phyloP scores from a whole-genome alignment of 2,888 invertebrate genomes.

The Cerceris rybyensis region DNA sequence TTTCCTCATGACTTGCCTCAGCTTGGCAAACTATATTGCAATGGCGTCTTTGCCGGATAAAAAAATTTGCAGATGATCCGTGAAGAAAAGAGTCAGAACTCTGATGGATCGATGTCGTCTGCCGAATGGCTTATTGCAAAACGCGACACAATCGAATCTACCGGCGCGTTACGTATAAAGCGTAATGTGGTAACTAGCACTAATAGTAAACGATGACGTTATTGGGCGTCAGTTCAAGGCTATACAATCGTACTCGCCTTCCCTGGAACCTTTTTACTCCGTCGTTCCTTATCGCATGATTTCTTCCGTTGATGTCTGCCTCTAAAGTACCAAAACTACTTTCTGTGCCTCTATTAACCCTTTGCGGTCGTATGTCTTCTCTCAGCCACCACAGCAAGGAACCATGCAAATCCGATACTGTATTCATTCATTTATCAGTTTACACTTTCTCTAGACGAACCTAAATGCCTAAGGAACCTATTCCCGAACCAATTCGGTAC shows the following conservation, averaged over 20 bases:
- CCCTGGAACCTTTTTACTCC: conserved; percentile 34
- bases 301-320: not conserved
- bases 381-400: too few species aligned
- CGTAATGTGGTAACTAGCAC: conserved; percentile 57
- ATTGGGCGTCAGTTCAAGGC: conserved; percentile 67
- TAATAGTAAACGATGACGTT: conserved; percentile 69
- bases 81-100: not conserved
- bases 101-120: not conserved
- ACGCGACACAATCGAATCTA: conserved; percentile 16
- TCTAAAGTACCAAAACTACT: not conserved
- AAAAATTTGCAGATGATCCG: not conserved
- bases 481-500: too few species aligned
- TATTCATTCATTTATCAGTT: too few species aligned
- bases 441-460: too few species aligned
- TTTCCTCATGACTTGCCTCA: too few species aligned
- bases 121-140: not conserved
- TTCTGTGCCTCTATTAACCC: not conserved
- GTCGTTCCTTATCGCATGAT: conserved; percentile 15
- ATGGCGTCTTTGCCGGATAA: not conserved
- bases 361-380: too few species aligned
- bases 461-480: too few species aligned
- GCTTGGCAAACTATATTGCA: too few species aligned
- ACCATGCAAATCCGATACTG: too few species aligned
- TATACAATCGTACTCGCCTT: conserved; percentile 39
- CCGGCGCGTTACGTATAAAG: conserved; percentile 34